Evolutionary conservation across 2,888 invertebrate species (phyloP), one percentile per base, ranked within the genome.

Genomic region (Nephrotoma flavescens): DNA sequence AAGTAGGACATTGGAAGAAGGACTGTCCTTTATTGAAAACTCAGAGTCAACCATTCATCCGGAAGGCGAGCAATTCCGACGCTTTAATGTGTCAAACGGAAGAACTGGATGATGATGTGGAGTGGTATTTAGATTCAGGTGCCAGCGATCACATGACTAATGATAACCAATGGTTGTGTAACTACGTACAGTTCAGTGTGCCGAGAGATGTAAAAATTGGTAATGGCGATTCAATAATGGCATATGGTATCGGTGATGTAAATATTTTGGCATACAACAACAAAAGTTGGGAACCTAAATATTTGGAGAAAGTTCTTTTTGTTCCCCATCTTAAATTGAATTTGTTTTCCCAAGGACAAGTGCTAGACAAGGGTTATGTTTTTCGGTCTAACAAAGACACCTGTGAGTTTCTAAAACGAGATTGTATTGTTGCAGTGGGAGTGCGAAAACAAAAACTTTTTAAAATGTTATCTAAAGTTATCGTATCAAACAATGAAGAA

Each of bases 101-200:
- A 31, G 31, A 31, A 31, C 31, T 31, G 2, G 31, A 31, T 31
- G 31, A 41, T 84, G 31, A 31, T n/a, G 86, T 86, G 45, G 47
- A 31, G 15, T 88, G 88, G 89, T 87, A 86, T 86, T 83, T 88
- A 11, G 89, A 88, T 88, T 87, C 86, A 87, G 88, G 88, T 41
- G 88, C 89, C 6, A 88, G 88, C 41, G 88, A 88, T 86, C 88
- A 89, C 83, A 89, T 89, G 88, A 52, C 86, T 31, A 3, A 15
- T 15, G 86, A n/a, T 52, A 47, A 47, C 0, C 52, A 57, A 41
- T 87, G 83, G 86, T 15, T 44, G 31, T 31, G 31, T 31, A 31
- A 31, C 31, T 31, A 31, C 31, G 1, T 31, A 2, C 31, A 31
- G 31, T 31, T 31, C 31, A 31, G 31, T 31, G 31, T 31, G 31